Base-by-base conservation (phyloP, 2,888 invertebrate species). In the Agriopis leucophaearia region DNA sequence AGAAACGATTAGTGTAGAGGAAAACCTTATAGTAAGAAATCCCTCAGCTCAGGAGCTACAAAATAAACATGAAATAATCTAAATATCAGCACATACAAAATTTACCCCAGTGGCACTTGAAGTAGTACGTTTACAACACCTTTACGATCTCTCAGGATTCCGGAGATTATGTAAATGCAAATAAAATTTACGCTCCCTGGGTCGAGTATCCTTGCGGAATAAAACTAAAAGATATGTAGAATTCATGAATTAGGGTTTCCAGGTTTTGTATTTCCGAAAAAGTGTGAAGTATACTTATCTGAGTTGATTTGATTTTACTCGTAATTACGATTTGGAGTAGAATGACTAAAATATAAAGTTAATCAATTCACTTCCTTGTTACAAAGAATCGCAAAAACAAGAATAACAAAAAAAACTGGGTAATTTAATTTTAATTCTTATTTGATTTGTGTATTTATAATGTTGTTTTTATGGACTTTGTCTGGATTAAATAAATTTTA, bases 121-220 rank as follows among this genome's bases (percentile, higher is more conserved):
- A 59, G 66, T 70, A 71, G 66, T 70, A 71, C 74, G 52, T 63
- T 66, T 70, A 69, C 55, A 57, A 44, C 61, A 72, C 71, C 70
- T 76, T 74, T 71, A 78, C 74, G 71, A 73, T 64, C 70, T 66
- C 16, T 38, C 48, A 57, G 59, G 63, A 68, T 66, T 47, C 60
- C 50, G 48, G 48, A 54, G 57, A 65, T 70, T 70, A 70, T 64
- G 57, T 62, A 58, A 62, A 64, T 56, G 66, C 63, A 73, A 63
- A 74, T 74, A 72, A 78, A 80, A 73, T 73, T 68, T 52, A 38
- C 66, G 66, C 59, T 51, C n/a, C 48, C 62, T 47, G 58, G 64
- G 60, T 57, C 38, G 45, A 45, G 52, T 54, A 69, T 62, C 57
- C 48, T 58, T n/a, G 48, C 52, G 42, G 48, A 64, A 62, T 69